phyloP scores from a whole-genome alignment of 2,113 vertebrate genomes.

The Neodon shergylaensis region DNA sequence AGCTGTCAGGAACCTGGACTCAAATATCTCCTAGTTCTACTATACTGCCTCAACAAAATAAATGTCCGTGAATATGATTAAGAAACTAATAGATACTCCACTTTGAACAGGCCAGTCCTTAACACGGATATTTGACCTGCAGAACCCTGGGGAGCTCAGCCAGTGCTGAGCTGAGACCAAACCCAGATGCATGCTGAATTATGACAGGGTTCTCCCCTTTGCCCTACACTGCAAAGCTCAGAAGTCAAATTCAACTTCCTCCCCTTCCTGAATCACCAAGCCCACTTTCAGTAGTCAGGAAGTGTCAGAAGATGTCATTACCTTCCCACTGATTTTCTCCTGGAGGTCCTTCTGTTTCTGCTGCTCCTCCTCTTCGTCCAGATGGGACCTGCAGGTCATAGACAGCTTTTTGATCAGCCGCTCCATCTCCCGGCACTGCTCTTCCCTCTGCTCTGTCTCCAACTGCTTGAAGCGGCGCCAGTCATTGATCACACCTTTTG shows the following conservation, averaged over 20 bases:
- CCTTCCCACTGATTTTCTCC: constrained; percentile 95
- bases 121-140: neutral
- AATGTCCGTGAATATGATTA: neutral
- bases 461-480: constrained; percentile 98
- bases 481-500: constrained; percentile 98
- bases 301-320: constrained; percentile 71
- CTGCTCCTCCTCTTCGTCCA: constrained; percentile 93
- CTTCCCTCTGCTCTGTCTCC: constrained; percentile 95
- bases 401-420: constrained; percentile 95
- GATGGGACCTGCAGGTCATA: constrained; percentile 94
- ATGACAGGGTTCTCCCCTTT: neutral
- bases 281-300: neutral
- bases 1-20: neutral
- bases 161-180: neutral
- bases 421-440: constrained; percentile 96
- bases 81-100: constrained; percentile 17
- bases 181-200: neutral
- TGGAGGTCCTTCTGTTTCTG: constrained; percentile 92
- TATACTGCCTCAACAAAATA: neutral
- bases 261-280: neutral
- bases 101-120: neutral
- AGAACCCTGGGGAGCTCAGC: neutral
- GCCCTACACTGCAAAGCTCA: neutral
- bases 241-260: neutral
- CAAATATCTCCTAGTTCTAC: neutral